Evolutionary conservation across 2,113 vertebrate species (phyloP), one percentile per base, ranked within the genome.

Genomic region (Clarias macrocephalus): DNA sequence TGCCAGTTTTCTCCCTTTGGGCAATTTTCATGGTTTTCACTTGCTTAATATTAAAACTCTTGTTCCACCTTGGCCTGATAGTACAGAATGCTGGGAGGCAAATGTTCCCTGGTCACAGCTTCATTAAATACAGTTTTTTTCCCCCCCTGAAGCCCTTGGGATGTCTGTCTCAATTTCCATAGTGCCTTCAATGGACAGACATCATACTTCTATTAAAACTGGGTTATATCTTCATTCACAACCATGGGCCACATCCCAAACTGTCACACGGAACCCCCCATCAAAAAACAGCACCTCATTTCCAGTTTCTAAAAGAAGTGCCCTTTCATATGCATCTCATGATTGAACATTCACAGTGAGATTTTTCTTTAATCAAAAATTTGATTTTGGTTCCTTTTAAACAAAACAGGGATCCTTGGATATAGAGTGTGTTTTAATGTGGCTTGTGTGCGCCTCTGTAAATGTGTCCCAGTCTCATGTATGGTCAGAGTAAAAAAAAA

Each of bases 1-100:
- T 90, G 12, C 89, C 73, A 86, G 76, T 86, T 90, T 86, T 91
- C 76, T 85, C 86, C 88, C 92, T 90, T 92, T 90, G 90, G 93
- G 88, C 90, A 89, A 87, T 86, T 88, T 89, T 89, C 89, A 91
- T 90, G 88, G 89, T 91, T 89, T 91, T 90, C 86, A 91, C 85
- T 73, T 93, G 88, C 91, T 94, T 91, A 92, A 95, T 94, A 94
- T 93, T 92, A 93, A 94, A 93, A 37, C 76, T 88, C 70, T 88
- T 91, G 57, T 72, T 91, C 83, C 91, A 89, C 86, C 90, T 92
- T 92, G 90, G 92, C 87, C 87, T 84, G 84, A 91, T 93, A 92
- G 89, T 91, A 91, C 88, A 90, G 88, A 85, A 81, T 52, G 18
- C 80, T 23, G 77, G 85, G 92, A 92, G 93, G 90, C 85, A 80